A percentile compares a stretch with the other conserved stretches of the same genome.
phyloP scores from a whole-genome alignment of 2,797 vertebrate species.

The Octomys mimax region DNA sequence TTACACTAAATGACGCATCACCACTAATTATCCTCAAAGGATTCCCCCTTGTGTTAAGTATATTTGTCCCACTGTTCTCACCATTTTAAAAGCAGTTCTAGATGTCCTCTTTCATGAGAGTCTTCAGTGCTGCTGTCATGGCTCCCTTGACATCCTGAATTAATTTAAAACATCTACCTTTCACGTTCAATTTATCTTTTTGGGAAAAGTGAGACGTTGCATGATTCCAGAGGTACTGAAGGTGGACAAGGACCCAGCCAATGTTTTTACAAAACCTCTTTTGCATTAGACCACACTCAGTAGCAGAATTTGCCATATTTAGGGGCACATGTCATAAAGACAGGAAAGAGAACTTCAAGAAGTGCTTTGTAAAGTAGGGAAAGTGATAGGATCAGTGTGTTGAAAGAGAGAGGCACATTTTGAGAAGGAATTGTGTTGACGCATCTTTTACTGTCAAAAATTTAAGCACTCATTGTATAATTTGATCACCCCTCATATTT shows the following conservation, averaged over 20 bases:
- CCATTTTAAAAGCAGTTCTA: not conserved
- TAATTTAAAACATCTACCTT: not conserved
- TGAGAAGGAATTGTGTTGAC: not conserved
- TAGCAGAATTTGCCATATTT: not conserved
- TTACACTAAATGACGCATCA: not conserved
- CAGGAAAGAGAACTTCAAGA: not conserved
- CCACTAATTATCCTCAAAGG: not conserved
- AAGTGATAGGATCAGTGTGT: not conserved
- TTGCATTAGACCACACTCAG: not conserved
- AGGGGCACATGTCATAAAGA: not conserved
- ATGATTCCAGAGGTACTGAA: not conserved
- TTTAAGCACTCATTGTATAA: not conserved
- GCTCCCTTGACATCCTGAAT: not conserved
- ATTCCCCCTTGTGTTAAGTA: not conserved
- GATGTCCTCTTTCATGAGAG: not conserved
- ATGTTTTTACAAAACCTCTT: not conserved
- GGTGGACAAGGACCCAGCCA: too few relatives aligned
- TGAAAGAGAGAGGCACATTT: not conserved
- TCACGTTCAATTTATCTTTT: not conserved
- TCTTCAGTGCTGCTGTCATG: not conserved
- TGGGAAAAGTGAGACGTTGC: not conserved
- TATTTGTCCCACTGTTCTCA: not conserved
- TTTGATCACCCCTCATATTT: not conserved
- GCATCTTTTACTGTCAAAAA: not conserved
- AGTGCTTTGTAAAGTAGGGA: not conserved